phyloP scores from a whole-genome alignment of 2,113 vertebrate genomes.

The Oryzias melastigma region DNA sequence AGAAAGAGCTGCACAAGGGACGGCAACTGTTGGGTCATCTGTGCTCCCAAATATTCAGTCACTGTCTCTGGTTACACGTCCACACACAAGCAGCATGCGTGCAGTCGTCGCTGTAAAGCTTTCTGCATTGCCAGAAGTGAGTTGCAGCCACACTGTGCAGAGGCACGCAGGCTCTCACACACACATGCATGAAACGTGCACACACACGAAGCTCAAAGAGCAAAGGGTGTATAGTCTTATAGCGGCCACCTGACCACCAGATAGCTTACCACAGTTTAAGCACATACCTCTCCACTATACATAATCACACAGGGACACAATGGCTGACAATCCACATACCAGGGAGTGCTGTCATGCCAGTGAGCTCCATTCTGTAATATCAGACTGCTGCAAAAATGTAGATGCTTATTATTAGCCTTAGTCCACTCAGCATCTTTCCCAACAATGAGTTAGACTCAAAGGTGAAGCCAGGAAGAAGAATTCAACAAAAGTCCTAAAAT shows the following conservation, averaged over 20 bases:
- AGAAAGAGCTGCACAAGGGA: slow-evolving; percentile 44
- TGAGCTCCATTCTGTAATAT: slow-evolving; percentile 35
- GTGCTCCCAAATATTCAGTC: slow-evolving; percentile 73
- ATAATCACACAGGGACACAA: slow-evolving; percentile 57
- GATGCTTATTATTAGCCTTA: slow-evolving; percentile 48
- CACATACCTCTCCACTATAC: slow-evolving; percentile 51
- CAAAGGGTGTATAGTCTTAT: slow-evolving; percentile 50
- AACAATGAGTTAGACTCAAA: not conserved
- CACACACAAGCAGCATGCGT: slow-evolving; percentile 31
- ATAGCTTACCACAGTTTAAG: slow-evolving; percentile 55
- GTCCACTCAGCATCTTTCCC: slow-evolving; percentile 17
- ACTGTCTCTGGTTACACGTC: slow-evolving; percentile 70
- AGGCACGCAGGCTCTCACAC: slow-evolving; percentile 17
- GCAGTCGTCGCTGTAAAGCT: slow-evolving; percentile 51
- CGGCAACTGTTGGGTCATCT: slow-evolving; percentile 75
- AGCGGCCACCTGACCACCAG: slow-evolving; percentile 60
- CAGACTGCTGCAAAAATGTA: slow-evolving; percentile 24
- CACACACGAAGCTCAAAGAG: slow-evolving; percentile 53
- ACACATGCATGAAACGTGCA: slow-evolving; percentile 9
- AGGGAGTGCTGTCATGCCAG: slow-evolving; percentile 30
- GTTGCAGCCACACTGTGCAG: slow-evolving; percentile 64
- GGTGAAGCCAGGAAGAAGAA: not conserved
- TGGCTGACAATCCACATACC: slow-evolving; percentile 55
- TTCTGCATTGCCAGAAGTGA: slow-evolving; percentile 46
- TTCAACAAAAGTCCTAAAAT: not conserved